Evolutionary conservation across 1,140 invertebrate genomes (phyloP).

Genomic region (Ceratosolen solmsi): DNA sequence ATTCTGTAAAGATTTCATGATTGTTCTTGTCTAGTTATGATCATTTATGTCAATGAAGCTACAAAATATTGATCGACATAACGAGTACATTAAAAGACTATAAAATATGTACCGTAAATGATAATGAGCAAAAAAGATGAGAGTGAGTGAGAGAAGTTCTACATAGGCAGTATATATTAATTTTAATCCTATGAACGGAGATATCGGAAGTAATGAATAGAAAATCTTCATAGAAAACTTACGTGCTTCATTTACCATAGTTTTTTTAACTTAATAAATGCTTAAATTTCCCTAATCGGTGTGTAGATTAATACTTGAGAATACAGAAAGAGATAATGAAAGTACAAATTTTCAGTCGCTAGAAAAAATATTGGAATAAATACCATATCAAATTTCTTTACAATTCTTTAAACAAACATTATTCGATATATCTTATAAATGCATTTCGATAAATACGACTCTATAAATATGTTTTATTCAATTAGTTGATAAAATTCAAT

Average conservation of each 20-base stretch:
- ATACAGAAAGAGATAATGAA: not conserved
- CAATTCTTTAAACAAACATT: too few species aligned
- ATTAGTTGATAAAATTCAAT: too few species aligned
- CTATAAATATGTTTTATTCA: too few species aligned
- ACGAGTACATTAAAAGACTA: too few species aligned
- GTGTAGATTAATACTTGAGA: conserved; percentile 33
- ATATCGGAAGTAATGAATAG: not conserved
- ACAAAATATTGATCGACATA: not conserved
- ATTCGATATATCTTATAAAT: too few species aligned
- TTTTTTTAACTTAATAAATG: conserved; percentile 33
- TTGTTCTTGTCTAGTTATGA: not conserved
- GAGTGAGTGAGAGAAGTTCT: not conserved
- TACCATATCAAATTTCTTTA: too few species aligned
- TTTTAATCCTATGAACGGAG: not conserved
- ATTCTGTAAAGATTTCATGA: not conserved
- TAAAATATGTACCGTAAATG: too few species aligned
- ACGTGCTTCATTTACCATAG: not conserved
- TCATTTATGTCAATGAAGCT: not conserved
- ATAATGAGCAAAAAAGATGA: not conserved
- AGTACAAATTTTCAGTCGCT: not conserved
- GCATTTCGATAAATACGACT: too few species aligned
- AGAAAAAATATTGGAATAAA: not conserved
- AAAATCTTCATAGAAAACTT: not conserved
- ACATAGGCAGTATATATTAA: not conserved
- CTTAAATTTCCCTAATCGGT: conserved; percentile 23